These are phyloP conservation scores for Elmis aenea DNA, from an alignment of 2,888 invertebrate species.

Conservation along the genomic window DNA sequence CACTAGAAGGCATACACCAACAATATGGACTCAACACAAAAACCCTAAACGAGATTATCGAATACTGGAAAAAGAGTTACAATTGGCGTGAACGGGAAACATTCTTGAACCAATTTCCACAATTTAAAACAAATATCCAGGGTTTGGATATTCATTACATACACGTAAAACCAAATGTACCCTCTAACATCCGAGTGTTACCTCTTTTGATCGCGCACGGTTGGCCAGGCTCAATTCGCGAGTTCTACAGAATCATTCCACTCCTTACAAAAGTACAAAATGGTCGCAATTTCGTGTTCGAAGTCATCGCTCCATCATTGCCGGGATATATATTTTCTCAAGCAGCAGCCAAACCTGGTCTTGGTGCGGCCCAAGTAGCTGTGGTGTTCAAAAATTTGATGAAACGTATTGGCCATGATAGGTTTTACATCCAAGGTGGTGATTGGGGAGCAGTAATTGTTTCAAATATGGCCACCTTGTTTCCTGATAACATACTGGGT, in stretches of 20 bases:
- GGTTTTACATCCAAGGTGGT: conserved; percentile 69
- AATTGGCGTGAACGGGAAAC: conserved; percentile 61
- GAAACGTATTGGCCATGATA: conserved; percentile 60
- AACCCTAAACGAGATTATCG: conserved; percentile 58
- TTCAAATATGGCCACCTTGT: conserved; percentile 56
- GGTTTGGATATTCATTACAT: conserved; percentile 67
- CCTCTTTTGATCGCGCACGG: conserved; percentile 76
- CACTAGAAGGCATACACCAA: conserved; percentile 54
- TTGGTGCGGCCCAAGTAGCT: conserved; percentile 54
- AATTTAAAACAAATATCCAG: conserved; percentile 67
- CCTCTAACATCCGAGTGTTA: conserved; percentile 44
- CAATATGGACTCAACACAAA: conserved; percentile 75
- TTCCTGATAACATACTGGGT: conserved; percentile 54
- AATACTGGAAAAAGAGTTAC: conserved; percentile 72
- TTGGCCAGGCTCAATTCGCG: conserved; percentile 83
- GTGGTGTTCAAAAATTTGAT: conserved; percentile 62
- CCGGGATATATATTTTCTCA: conserved; percentile 51
- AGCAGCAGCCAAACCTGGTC: conserved; percentile 56
- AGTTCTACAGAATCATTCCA: conserved; percentile 74
- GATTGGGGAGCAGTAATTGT: conserved; percentile 74
- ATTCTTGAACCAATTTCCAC: conserved; percentile 60
- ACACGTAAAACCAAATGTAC: conserved; percentile 54
- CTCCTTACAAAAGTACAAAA: conserved; percentile 52
- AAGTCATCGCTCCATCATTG: conserved; percentile 55
- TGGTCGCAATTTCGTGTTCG: conserved; percentile 58